Evolutionary conservation across 2,113 vertebrate species (phyloP).

Genomic region (Herpetotheres cachinnans): DNA sequence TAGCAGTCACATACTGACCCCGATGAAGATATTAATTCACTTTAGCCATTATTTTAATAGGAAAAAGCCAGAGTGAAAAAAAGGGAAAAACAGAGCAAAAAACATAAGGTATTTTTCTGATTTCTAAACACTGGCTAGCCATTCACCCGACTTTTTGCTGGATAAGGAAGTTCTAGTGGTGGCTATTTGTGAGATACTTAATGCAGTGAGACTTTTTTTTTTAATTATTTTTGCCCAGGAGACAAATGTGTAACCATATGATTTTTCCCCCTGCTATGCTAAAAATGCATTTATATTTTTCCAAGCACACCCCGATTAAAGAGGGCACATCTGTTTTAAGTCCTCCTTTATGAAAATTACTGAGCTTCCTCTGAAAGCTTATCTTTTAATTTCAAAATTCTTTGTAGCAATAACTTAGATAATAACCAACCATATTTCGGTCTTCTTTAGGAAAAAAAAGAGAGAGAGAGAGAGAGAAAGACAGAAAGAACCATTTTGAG

Average conservation of each 20-base stretch:
- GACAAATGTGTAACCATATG: constrained; percentile 39
- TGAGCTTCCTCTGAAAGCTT: constrained; percentile 69
- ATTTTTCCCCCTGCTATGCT: constrained; percentile 67
- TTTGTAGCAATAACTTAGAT: constrained; percentile 79
- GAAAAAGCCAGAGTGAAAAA: not conserved
- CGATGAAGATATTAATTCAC: not conserved
- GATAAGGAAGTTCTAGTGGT: constrained; percentile 42
- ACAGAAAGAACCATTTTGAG: constrained; percentile 52
- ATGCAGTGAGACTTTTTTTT: not conserved
- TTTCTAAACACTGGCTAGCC: not conserved
- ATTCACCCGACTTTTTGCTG: not conserved
- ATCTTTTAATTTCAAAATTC: constrained; percentile 80
- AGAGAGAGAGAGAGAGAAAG: not conserved
- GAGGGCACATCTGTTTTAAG: constrained; percentile 78
- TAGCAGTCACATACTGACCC: not conserved
- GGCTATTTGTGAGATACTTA: not conserved
- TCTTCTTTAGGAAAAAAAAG: constrained; percentile 57
- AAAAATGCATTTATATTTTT: constrained; percentile 69
- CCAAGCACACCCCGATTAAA: constrained; percentile 71
- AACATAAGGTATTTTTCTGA: not conserved
- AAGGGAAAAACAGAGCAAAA: not conserved
- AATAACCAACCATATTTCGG: constrained; percentile 76
- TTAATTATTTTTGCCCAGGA: constrained; percentile 48
- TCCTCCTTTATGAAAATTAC: constrained; percentile 76
- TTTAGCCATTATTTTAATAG: not conserved